Base-by-base conservation (phyloP, 92 coral and sea anemone species). In the Palythoa grandiflora region DNA sequence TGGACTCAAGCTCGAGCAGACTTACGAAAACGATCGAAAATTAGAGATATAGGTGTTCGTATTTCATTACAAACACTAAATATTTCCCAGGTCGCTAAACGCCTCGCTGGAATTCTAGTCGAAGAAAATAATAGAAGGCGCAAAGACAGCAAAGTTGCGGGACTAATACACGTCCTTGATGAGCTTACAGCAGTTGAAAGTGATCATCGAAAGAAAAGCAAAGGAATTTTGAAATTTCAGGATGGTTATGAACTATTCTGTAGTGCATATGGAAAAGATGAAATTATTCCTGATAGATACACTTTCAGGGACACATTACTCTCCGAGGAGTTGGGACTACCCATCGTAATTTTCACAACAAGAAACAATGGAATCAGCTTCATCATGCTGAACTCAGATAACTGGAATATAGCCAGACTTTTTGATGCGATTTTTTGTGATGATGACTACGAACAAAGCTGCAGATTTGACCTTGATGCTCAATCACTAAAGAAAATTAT, bases 71-170 rank as follows among this genome's bases (percentile, higher is more conserved):
- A 85, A 55, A n/a, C 83, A 53, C 89, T 55, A 40, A 21, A 85
- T 85, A 79, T 72, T 73, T 52, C 44, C 52, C 71, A 73, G 54
- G 89, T 85, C 21, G 79, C 89, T 12, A 85, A 71, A 72, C 40
- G 89, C 13, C 89, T 85, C 19, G 89, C 89, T 85, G 89, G 89
- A 35, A 85, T 85, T 85, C 65, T 57, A 57, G 89, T 79, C 75
- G 72, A 59, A 57, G 83, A 85, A 10, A 73, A 37, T 17, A 38
- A 37, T 54, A 10, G 80, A 21, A 48, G 61, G 57, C 85, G 86
- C 83, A 77, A 77, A 44, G 60, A 57, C 60, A 9, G 89, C 53
- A 87, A 76, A 87, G 85, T 78, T 57, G 65, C 65, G 54, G 89
- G 89, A 28, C 47, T 86, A 83, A 73, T 86, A 50, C 89, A 86